These are phyloP conservation scores for Caenorhabditis briggsae DNA, from an alignment of 1,140 invertebrate species.

Conservation along the genomic window DNA sequence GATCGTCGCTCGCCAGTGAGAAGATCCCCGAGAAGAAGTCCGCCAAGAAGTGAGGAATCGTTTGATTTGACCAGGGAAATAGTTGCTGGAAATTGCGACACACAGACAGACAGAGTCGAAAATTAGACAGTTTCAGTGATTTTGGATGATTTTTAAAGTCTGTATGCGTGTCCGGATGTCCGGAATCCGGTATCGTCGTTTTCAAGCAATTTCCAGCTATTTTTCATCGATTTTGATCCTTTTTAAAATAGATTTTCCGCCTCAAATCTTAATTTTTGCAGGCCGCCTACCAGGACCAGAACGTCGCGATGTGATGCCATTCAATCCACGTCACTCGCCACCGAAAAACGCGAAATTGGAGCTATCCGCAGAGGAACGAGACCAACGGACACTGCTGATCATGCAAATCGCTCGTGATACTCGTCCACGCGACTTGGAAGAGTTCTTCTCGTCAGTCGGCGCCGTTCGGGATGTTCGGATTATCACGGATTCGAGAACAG, in stretches of 20 bases:
- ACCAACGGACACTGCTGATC: conserved; percentile 97
- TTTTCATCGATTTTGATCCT: no score
- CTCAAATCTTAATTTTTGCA: neutral
- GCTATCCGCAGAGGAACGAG: conserved; percentile 95
- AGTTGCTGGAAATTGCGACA: neutral
- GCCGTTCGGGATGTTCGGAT: conserved; percentile 97
- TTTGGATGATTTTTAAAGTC: neutral
- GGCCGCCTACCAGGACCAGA: conserved; percentile 76
- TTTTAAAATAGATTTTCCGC: neutral
- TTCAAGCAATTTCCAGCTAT: neutral
- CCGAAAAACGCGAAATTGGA: conserved; percentile 79
- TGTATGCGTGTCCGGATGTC: neutral
- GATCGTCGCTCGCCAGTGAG: conserved; percentile 18
- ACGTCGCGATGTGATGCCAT: conserved; percentile 77
- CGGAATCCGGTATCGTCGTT: neutral
- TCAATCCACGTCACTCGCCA: conserved; percentile 73
- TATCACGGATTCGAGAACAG: conserved; percentile 98
- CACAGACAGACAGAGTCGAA: no score
- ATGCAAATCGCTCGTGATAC: conserved; percentile 94
- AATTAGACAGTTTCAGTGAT: neutral
- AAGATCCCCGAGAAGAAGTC: neutral
- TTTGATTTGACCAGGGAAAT: neutral
- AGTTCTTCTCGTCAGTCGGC: conserved; percentile 98
- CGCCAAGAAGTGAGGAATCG: neutral
- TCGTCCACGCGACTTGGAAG: conserved; percentile 93